Percentiles rank a stretch among this genome's conserved stretches.
Evolutionary conservation across 1,140 invertebrate species (phyloP).

Genomic region (Aphelenchoides besseyi): DNA sequence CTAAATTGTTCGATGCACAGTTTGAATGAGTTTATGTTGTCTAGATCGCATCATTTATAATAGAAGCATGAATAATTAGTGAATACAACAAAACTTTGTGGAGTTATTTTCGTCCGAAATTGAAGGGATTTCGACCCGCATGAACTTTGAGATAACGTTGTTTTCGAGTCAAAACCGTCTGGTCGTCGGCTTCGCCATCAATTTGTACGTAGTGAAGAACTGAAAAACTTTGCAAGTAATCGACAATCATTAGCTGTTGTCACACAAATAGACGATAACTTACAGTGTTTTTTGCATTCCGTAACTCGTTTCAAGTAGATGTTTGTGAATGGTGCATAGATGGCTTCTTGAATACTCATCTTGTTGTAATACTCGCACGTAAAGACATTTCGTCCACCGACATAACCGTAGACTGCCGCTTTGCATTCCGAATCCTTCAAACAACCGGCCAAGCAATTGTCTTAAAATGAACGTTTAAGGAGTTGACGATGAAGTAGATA

Average conservation of each 20-base stretch:
- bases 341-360: constrained; percentile 32
- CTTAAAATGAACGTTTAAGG: no score
- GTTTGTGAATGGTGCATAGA: constrained; percentile 47
- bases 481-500: no score
- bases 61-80: no score
- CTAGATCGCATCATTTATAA: no score
- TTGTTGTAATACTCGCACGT: constrained; percentile 56
- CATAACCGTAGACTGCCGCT: constrained; percentile 57
- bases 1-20: no score
- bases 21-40: no score
- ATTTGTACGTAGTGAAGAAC: not conserved
- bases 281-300: constrained; percentile 36
- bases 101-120: not conserved
- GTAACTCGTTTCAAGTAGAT: constrained; percentile 37
- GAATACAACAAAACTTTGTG: no score
- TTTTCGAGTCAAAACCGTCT: not conserved
- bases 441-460: constrained; percentile 51
- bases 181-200: not conserved
- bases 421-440: constrained; percentile 51
- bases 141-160: constrained; percentile 9
- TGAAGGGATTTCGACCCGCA: not conserved
- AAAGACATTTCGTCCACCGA: constrained; percentile 54
- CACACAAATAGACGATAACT: constrained; percentile 1
- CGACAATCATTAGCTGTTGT: not conserved
- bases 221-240: not conserved